A percentile compares a stretch with the other conserved stretches of the same genome.
These are phyloP conservation scores for Galaxias olidus DNA, from an alignment of 2,797 vertebrate species.

Conservation along the genomic window DNA sequence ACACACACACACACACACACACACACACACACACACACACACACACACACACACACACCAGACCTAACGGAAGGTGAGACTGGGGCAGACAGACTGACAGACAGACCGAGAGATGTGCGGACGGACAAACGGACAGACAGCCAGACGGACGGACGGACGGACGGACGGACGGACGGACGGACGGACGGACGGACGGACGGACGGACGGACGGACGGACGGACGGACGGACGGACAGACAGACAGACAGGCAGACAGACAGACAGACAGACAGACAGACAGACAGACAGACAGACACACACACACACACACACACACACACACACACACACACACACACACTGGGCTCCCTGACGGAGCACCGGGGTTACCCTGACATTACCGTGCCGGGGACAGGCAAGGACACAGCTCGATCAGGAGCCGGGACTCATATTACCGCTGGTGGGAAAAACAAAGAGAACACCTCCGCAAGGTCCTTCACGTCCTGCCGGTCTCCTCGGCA, in stretches of 20 bases:
- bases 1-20: no score
- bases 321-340: not conserved
- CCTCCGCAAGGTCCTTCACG: conserved; percentile 33
- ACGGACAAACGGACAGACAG: not conserved
- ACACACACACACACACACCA: no score
- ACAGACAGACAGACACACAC: not conserved
- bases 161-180: conserved; percentile 1
- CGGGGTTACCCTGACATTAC: conserved; percentile 30
- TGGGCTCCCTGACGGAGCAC: conserved; percentile 2
- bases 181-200: not conserved
- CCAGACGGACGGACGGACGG: not conserved
- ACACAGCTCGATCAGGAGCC: conserved; percentile 33
- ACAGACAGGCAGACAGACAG: not conserved
- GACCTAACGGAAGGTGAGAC: no score
- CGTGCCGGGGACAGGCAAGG: conserved; percentile 19
- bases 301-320: not conserved
- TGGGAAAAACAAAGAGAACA: conserved; percentile 41
- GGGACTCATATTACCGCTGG: conserved; percentile 50
- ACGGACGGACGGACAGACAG: no score
- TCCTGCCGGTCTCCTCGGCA: conserved; percentile 40
- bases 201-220: not conserved
- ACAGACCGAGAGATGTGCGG: no score
- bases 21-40: no score
- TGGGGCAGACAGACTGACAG: no score
- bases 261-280: not conserved